Conservation (phyloP, 2,888 invertebrate species). For the Caprella mutica region DNA sequence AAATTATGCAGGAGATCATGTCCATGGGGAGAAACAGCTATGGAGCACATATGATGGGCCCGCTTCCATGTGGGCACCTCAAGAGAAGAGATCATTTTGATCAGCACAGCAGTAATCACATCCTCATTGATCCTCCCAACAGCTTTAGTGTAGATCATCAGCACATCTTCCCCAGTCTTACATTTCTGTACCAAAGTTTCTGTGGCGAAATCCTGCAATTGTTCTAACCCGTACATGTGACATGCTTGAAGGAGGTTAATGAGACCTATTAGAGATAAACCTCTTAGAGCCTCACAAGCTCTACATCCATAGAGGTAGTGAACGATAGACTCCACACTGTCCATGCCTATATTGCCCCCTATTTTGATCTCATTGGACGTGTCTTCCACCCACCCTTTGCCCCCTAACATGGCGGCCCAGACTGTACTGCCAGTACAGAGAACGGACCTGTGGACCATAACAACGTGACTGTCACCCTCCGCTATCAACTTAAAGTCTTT, state of each 20-base stretch:
- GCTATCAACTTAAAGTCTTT: no score
- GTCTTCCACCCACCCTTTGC: background rate
- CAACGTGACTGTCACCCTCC: no score
- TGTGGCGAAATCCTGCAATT: background rate
- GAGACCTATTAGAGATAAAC: background rate
- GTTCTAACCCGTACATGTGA: conserved; percentile 9
- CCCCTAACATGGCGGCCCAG: conserved; percentile 9
- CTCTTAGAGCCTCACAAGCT: background rate
- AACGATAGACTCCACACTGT: background rate
- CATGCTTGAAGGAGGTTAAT: conserved; percentile 1
- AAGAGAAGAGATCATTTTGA: background rate
- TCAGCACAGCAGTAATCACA: background rate
- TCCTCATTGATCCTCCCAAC: background rate
- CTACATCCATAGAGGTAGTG: conserved; percentile 3
- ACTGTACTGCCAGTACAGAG: background rate
- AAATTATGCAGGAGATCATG: conserved; percentile 1
- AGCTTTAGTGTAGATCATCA: background rate
- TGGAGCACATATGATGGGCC: background rate
- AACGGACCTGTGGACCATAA: background rate
- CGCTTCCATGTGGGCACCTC: background rate
- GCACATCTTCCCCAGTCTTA: background rate
- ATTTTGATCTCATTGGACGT: background rate
- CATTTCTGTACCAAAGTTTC: background rate
- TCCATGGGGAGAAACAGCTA: background rate
- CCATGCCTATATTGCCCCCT: background rate